Conservation (phyloP, 92 coral and sea anemone species). For the Desmophyllum pertusum region DNA sequence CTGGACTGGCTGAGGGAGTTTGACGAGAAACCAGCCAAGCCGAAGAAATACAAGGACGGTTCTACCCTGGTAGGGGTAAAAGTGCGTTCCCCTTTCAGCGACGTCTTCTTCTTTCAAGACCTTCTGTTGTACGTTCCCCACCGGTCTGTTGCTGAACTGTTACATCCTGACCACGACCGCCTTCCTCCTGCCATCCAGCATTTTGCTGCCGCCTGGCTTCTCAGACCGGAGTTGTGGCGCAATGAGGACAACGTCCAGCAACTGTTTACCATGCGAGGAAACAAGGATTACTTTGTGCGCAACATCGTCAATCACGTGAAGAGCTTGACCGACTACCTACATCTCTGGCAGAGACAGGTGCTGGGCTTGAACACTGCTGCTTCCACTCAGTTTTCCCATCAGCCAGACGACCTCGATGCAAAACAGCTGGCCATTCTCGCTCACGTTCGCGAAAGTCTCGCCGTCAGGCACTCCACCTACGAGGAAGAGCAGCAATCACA, state of each 20-base stretch:
- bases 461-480: no score
- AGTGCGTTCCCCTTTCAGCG: background rate
- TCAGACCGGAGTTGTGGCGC: background rate
- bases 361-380: background rate
- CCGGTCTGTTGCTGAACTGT: background rate
- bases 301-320: background rate
- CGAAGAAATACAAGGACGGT: conserved; percentile 11
- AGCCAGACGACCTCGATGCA: background rate
- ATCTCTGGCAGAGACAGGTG: background rate
- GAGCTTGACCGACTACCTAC: background rate
- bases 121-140: conserved; percentile 13
- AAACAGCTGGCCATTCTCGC: background rate
- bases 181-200: background rate
- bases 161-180: background rate
- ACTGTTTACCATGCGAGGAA: conserved; percentile 13
- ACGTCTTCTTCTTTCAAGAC: conserved; percentile 30
- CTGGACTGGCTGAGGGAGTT: conserved; percentile 25
- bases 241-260: background rate
- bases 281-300: conserved; percentile 3
- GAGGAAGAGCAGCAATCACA: no score
- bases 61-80: conserved; percentile 28
- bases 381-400: background rate
- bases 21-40: background rate
- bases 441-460: no score
- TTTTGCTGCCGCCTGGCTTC: conserved; percentile 6